phyloP scores from a whole-genome alignment of 1,140 invertebrate species.

The Akabosia matsudoensis region DNA sequence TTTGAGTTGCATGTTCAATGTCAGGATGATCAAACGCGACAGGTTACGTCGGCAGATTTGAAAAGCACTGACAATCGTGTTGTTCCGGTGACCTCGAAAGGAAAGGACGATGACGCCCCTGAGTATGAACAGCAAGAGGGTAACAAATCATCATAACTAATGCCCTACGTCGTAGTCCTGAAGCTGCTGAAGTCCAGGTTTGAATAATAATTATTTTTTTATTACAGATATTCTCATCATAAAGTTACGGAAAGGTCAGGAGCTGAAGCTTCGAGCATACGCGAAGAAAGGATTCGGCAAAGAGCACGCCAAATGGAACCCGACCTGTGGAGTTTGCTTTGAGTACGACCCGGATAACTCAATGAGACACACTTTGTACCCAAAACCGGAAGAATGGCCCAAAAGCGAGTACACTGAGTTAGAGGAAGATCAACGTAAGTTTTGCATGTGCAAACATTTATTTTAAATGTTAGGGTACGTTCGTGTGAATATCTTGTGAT shows the following conservation, averaged over 20 bases:
- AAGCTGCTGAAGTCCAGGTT: too few relatives aligned
- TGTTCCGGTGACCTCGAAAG: slow-evolving; percentile 85
- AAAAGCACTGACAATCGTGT: slow-evolving; percentile 86
- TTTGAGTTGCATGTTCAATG: slow-evolving; percentile 96
- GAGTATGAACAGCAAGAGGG: slow-evolving; percentile 91
- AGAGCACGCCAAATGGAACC: slow-evolving; percentile 99
- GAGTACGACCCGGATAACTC: slow-evolving; percentile 99
- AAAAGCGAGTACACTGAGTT: slow-evolving; percentile 95
- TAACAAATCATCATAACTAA: slow-evolving; percentile 36
- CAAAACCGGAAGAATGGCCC: slow-evolving; percentile 99
- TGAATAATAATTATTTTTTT: not conserved
- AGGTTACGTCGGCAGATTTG: slow-evolving; percentile 96
- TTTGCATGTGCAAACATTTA: slow-evolving; percentile 1
- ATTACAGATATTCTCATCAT: slow-evolving; percentile 86
- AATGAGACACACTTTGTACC: slow-evolving; percentile 91
- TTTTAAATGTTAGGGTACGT: slow-evolving; percentile 1
- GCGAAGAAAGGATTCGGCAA: slow-evolving; percentile 96
- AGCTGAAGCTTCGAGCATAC: slow-evolving; percentile 91
- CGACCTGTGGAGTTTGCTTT: slow-evolving; percentile 94
- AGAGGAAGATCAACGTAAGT: slow-evolving; percentile 83
- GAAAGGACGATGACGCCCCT: slow-evolving; percentile 82
- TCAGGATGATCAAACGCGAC: slow-evolving; percentile 82
- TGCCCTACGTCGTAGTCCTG: too few relatives aligned
- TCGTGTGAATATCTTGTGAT: not conserved
- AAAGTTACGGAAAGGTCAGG: slow-evolving; percentile 95